These are phyloP conservation scores for Noctuana brunneofusca DNA, from an alignment of 2,888 invertebrate species.

Conservation along the genomic window DNA sequence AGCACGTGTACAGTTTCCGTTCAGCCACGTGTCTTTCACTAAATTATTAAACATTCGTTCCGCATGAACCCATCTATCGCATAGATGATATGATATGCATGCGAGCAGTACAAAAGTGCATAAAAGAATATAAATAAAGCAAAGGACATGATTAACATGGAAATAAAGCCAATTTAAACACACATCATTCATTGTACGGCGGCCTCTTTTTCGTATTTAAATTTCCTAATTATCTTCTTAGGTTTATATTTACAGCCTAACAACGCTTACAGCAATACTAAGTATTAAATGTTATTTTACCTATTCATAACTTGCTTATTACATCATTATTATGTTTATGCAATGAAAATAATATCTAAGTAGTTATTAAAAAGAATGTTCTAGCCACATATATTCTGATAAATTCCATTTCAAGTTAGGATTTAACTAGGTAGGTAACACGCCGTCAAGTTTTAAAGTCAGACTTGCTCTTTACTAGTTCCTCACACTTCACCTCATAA, in stretches of 20 bases:
- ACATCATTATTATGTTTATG: too few species aligned
- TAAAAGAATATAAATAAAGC: constrained; percentile 48
- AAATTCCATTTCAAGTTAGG: too few species aligned
- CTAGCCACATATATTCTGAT: background rate
- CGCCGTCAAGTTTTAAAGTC: background rate
- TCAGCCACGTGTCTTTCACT: constrained; percentile 73
- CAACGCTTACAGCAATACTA: too few species aligned
- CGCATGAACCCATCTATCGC: constrained; percentile 52
- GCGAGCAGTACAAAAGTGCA: constrained; percentile 44
- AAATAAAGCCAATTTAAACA: constrained; percentile 10
- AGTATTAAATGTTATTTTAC: background rate
- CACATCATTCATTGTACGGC: background rate
- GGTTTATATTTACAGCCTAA: too few species aligned
- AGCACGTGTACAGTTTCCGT: constrained; percentile 77
- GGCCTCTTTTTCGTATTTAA: background rate
- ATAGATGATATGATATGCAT: constrained; percentile 48
- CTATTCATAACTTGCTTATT: background rate
- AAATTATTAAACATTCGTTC: constrained; percentile 74
- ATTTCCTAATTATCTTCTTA: too few species aligned
- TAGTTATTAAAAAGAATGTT: too few species aligned
- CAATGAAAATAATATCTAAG: too few species aligned
- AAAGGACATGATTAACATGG: constrained; percentile 60
- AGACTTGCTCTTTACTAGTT: constrained; percentile 39
- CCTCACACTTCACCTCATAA: constrained; percentile 60
- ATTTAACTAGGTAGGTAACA: background rate